Percentiles rank a stretch among this genome's conserved stretches.
phyloP scores from a whole-genome alignment of 2,113 vertebrate genomes.

The Casuarius casuarius region DNA sequence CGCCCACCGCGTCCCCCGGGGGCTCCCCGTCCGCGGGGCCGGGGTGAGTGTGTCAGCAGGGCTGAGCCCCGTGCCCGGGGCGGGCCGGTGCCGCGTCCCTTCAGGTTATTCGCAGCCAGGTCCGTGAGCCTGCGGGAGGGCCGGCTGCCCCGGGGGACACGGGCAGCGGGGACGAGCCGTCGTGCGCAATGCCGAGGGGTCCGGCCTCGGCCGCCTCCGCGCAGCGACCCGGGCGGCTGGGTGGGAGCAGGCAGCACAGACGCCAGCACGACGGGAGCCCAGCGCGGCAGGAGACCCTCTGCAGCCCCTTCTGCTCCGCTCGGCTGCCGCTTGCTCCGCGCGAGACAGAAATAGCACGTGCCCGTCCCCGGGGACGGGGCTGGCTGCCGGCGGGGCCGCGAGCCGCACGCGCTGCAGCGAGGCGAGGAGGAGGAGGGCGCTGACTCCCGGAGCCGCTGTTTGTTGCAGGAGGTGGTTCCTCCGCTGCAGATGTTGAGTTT shows the following conservation, averaged over 20 bases:
- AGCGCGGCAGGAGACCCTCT: not conserved
- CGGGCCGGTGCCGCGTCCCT: too few relatives aligned
- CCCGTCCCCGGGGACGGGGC: not conserved
- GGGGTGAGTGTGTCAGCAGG: too few relatives aligned
- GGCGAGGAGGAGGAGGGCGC: not conserved
- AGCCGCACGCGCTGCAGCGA: not conserved
- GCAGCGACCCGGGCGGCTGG: not conserved
- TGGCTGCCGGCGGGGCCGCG: not conserved
- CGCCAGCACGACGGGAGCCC: not conserved
- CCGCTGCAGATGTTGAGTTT: not conserved
- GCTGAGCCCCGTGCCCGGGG: too few relatives aligned
- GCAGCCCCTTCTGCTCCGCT: not conserved
- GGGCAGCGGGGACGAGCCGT: too few relatives aligned
- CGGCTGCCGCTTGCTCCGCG: not conserved
- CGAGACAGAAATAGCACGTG: not conserved
- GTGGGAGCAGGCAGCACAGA: not conserved
- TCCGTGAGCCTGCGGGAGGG: not conserved
- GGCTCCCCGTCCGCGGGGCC: too few relatives aligned
- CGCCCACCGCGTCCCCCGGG: too few relatives aligned
- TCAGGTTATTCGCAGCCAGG: not conserved
- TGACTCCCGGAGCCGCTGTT: not conserved
- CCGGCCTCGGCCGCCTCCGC: too few relatives aligned
- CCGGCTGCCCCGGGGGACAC: not conserved
- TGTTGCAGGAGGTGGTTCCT: not conserved
- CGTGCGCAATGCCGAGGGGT: too few relatives aligned